Evolutionary conservation across 2,888 invertebrate species (phyloP), one percentile per base, ranked within the genome.

Genomic region (Caenorhabditis sp.): DNA sequence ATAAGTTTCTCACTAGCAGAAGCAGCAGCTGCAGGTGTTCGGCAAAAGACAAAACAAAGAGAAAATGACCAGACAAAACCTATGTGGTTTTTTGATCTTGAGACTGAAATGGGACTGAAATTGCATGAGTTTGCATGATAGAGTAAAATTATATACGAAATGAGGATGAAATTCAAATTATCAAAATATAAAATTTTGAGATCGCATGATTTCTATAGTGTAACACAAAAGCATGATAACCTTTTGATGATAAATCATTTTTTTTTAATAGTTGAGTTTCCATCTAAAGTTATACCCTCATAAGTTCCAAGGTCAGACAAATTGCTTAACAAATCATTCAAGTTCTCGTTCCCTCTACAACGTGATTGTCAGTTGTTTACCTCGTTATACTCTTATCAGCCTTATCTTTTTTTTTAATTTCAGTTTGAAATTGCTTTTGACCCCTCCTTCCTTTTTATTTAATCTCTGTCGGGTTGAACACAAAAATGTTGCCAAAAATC

Each of bases 21-120:
- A 43, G 43, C 43, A 43, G 43, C 43, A 43, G 43, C 43, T 43
- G 43, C 43, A 43, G 43, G 43, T 43, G 43, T 43, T 43, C 43
- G 43, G 43, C 12, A 43, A 43, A 43, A 43, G 10, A 43, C 43
- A 43, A 43, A 43, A n/a, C n/a, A 43, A 43, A 43, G 17, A 43
- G 43, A 43, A 43, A 17, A 43, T 10, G 43, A 43, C 14, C 12
- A 43, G 43, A 31, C 31, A 31, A 31, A 31, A 31, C 5, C 10
- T 31, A 6, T 31, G 31, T 31, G 31, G 10, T 31, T 31, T 31
- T 31, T 31, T 31, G 31, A 31, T 31, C 10, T 31, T 6, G 4
- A 10, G 31, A 31, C 10, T 31, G 31, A 31, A 31, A 31, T 31
- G 31, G 31, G 10, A 31, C 10, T 10, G 31, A 31, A 31, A 31